phyloP scores from a whole-genome alignment of 2,113 vertebrate genomes.

The Phalacrocorax carbo region DNA sequence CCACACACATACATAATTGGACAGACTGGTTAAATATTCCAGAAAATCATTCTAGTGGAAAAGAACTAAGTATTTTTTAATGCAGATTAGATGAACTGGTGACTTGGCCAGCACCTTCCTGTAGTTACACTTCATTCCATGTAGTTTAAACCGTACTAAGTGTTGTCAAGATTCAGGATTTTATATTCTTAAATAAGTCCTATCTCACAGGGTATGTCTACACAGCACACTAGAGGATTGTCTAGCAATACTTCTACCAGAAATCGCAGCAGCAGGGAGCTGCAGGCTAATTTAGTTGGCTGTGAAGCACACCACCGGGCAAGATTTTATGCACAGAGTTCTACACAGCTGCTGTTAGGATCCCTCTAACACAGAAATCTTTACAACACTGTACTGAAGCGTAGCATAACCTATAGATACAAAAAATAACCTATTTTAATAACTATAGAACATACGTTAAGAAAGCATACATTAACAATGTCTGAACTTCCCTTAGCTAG shows the following conservation, averaged over 20 bases:
- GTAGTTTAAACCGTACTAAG: neutral
- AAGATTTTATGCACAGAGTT: neutral
- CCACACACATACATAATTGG: neutral
- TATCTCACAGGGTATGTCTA: neutral
- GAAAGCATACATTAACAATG: neutral
- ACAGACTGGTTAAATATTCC: neutral
- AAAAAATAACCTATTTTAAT: neutral
- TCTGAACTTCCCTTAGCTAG: neutral
- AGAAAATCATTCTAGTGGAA: neutral
- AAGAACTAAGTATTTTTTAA: neutral
- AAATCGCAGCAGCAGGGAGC: neutral
- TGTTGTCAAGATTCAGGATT: neutral
- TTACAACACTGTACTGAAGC: neutral
- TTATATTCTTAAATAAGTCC: neutral
- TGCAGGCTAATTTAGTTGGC: conserved; percentile 5
- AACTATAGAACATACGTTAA: neutral
- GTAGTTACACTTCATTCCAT: neutral
- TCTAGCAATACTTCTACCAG: neutral
- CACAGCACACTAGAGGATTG: neutral
- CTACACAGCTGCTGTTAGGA: neutral
- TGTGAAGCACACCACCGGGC: neutral
- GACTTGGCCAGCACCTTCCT: neutral
- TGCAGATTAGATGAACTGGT: neutral
- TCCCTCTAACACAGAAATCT: neutral
- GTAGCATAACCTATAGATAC: neutral